Evolutionary conservation across 30 jellyfish, hydroid and myxozoan species (phyloP), one percentile per base, ranked within the genome.

Genomic region (Pelagia noctiluca): DNA sequence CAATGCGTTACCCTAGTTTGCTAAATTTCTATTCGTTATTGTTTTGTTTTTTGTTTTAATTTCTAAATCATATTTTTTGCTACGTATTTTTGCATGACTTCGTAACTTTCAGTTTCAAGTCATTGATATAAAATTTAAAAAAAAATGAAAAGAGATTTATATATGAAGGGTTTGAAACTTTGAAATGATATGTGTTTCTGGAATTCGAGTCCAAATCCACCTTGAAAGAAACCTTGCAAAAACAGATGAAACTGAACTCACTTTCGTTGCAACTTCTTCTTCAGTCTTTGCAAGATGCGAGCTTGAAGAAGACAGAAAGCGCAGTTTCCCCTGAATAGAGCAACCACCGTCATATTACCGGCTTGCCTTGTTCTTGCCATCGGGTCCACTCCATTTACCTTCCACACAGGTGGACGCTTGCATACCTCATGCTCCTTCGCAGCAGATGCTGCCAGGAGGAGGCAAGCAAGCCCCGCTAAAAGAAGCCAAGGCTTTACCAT

Each of bases 221-320:
- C n/a, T n/a, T n/a, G n/a, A n/a, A n/a, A n/a, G n/a, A n/a, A n/a
- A n/a, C n/a, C n/a, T n/a, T n/a, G n/a, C 38, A 34, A 49, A n/a
- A 30, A 32, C 25, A 4, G 22, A 23, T 3, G 13, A 0, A 22
- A 11, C 52, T 7, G 33, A 28, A 46, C 85, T 54, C 61, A 67
- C 85, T 82, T 67, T 42, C 42, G 52, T 8, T 67, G 85, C 0
- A 82, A 42, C 32, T 82, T 82, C 13, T 25, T 69, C 33, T 82
- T 67, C 78, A 82, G 11, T 13, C 79, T 32, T 53, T 50, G 85
- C 36, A 82, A 63, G 8, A 67, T 57, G 1, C 36, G 8, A 0
- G 92, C 92, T 69, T 82, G 92, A 11, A 49, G 16, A 21, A 50
- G 35, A 35, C 85, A 82, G 60, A 48, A 82, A 28, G 85, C 90